Conservation (phyloP, 2,888 invertebrate genomes). For the Nesidiocoris tenuis region DNA sequence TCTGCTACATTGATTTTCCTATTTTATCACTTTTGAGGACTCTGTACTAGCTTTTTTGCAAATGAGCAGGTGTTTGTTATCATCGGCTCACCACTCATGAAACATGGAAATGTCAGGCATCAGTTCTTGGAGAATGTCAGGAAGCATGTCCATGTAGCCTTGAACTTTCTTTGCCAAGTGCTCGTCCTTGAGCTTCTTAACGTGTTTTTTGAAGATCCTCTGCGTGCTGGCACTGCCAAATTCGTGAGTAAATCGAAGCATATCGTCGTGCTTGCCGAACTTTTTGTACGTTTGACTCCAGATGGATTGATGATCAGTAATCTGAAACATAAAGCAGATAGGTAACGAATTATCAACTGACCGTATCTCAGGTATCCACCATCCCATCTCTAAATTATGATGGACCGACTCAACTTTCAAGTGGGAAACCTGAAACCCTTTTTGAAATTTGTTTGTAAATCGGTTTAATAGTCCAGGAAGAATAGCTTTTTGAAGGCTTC, state of each 20-base stretch:
- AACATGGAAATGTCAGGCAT: slow-evolving; percentile 73
- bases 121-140: slow-evolving; percentile 73
- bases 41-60: too few species aligned
- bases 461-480: too few species aligned
- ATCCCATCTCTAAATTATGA: too few species aligned
- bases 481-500: too few species aligned
- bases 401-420: too few species aligned
- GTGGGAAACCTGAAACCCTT: too few species aligned
- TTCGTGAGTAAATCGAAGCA: slow-evolving; percentile 82
- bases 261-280: slow-evolving; percentile 83
- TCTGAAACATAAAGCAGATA: slow-evolving; percentile 49
- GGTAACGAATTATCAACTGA: too few species aligned
- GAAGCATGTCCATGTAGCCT: slow-evolving; percentile 74
- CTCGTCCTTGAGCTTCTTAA: slow-evolving; percentile 78
- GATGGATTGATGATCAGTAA: slow-evolving; percentile 66
- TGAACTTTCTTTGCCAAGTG: slow-evolving; percentile 73
- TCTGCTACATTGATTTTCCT: too few species aligned
- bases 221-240: slow-evolving; percentile 72
- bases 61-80: too few species aligned
- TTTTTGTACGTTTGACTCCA: slow-evolving; percentile 87
- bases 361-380: too few species aligned
- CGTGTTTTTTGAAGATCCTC: slow-evolving; percentile 73
- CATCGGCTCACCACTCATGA: slow-evolving; percentile 59
- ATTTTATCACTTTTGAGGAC: too few species aligned
- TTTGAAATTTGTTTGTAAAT: too few species aligned